phyloP scores from a whole-genome alignment of 2,797 vertebrate species.

The Phyllotis vaccarum region DNA sequence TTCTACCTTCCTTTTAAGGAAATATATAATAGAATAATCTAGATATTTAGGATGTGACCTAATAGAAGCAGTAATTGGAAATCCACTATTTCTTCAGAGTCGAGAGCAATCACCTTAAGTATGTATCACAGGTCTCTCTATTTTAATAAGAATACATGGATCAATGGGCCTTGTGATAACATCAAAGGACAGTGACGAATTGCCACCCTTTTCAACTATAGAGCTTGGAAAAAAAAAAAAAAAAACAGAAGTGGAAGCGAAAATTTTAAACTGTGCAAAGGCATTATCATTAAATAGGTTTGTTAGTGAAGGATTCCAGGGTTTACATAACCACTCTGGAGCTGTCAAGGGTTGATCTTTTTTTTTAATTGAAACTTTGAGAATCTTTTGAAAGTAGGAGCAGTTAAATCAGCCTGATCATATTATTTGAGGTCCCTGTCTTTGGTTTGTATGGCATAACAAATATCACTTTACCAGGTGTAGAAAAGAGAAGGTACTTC shows the following conservation, averaged over 20 bases:
- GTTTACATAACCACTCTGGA: background rate
- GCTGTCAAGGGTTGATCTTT: background rate
- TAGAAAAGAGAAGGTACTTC: background rate
- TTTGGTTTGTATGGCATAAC: background rate
- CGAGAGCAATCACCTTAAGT: background rate
- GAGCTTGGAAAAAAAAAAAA: background rate
- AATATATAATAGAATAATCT: background rate
- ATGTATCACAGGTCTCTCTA: background rate
- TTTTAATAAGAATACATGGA: slow-evolving; percentile 11
- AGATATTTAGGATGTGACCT: background rate
- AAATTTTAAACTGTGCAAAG: background rate
- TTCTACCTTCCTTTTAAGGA: background rate
- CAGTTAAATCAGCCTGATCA: background rate
- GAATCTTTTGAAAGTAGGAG: background rate
- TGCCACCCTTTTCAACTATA: background rate
- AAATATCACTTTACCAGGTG: background rate
- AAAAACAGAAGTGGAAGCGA: background rate
- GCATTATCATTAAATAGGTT: background rate
- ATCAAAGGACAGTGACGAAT: slow-evolving; percentile 37
- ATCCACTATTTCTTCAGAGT: background rate
- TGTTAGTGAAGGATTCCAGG: background rate
- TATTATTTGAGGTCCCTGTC: no score
- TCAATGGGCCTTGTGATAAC: background rate
- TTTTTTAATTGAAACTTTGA: background rate
- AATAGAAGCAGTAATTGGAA: background rate